Conservation (phyloP, 2,888 invertebrate genomes). For the Drosophila dives region DNA sequence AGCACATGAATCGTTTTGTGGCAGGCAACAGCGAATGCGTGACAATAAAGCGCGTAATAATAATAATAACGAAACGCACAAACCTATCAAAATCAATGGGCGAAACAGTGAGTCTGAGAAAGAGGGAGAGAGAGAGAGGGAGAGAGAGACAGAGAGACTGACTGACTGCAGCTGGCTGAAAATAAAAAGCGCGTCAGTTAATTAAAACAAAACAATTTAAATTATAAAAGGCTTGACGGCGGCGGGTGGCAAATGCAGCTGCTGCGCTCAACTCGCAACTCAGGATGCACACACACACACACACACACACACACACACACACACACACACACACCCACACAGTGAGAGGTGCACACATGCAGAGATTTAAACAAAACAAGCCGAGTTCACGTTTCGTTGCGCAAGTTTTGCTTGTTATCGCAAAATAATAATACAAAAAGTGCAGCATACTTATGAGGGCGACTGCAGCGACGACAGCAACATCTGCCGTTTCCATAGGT, state of each 20-base stretch:
- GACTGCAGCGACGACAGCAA: constrained; percentile 24
- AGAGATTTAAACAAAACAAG: constrained; percentile 43
- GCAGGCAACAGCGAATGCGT: constrained; percentile 53
- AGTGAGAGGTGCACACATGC: background rate
- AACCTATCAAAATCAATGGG: constrained; percentile 62
- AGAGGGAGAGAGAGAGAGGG: no score
- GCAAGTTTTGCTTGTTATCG: constrained; percentile 59
- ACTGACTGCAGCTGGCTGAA: constrained; percentile 28
- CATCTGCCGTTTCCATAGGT: constrained; percentile 55
- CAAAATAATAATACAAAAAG: constrained; percentile 43
- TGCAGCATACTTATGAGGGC: constrained; percentile 68
- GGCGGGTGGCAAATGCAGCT: constrained; percentile 23
- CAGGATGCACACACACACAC: constrained; percentile 1
- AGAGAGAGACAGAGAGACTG: background rate
- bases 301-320: constrained; percentile 7
- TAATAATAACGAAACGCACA: constrained; percentile 55
- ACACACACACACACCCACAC: background rate
- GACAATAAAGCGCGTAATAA: constrained; percentile 78
- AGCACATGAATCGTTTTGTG: constrained; percentile 55
- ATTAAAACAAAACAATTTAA: constrained; percentile 83
- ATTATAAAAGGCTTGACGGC: constrained; percentile 58
- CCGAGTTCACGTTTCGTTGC: constrained; percentile 52
- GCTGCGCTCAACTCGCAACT: constrained; percentile 24
- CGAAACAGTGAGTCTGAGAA: constrained; percentile 17
- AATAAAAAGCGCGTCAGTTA: constrained; percentile 73